Evolutionary conservation across 2,113 vertebrate species (phyloP).

Genomic region (Sinocyclocheilus maitianheensis): DNA sequence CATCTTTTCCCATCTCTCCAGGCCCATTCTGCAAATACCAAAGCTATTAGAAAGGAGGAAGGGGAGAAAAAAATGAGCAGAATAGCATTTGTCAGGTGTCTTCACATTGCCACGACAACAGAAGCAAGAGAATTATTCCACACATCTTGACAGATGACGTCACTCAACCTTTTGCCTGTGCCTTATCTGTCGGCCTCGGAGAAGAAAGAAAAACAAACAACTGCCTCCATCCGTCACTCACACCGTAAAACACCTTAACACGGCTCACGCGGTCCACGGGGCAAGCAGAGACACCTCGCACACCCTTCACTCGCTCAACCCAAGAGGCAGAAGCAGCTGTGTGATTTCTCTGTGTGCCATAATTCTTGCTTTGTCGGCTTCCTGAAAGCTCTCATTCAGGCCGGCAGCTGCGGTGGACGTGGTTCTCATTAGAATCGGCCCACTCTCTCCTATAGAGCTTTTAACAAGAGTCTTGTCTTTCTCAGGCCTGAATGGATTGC

Average conservation of each 20-base stretch:
- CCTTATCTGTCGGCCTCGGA: slow-evolving; percentile 6
- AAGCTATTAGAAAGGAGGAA: slow-evolving; percentile 38
- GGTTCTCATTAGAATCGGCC: slow-evolving; percentile 49
- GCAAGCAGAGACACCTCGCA: not conserved
- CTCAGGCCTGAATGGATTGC: slow-evolving; percentile 65
- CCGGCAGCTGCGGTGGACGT: slow-evolving; percentile 56
- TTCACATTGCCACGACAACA: slow-evolving; percentile 62
- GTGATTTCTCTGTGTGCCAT: slow-evolving; percentile 40
- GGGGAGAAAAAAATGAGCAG: slow-evolving; percentile 33
- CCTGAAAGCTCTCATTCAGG: slow-evolving; percentile 54
- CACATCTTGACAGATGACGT: slow-evolving; percentile 38
- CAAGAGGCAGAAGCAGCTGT: slow-evolving; percentile 47
- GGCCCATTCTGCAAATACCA: slow-evolving; percentile 42
- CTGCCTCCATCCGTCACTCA: not conserved
- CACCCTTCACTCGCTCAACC: not conserved
- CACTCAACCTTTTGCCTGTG: slow-evolving; percentile 1
- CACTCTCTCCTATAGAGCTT: slow-evolving; percentile 27
- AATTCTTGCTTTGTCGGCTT: slow-evolving; percentile 58
- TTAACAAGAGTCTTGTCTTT: slow-evolving; percentile 46
- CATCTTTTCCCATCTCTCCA: not conserved
- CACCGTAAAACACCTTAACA: not conserved
- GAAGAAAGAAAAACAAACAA: slow-evolving; percentile 37
- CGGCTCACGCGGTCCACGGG: no score
- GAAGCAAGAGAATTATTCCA: slow-evolving; percentile 39
- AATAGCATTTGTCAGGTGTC: slow-evolving; percentile 66